phyloP scores from a whole-genome alignment of 2,888 invertebrate species.

The Ctenicera cuprea region DNA sequence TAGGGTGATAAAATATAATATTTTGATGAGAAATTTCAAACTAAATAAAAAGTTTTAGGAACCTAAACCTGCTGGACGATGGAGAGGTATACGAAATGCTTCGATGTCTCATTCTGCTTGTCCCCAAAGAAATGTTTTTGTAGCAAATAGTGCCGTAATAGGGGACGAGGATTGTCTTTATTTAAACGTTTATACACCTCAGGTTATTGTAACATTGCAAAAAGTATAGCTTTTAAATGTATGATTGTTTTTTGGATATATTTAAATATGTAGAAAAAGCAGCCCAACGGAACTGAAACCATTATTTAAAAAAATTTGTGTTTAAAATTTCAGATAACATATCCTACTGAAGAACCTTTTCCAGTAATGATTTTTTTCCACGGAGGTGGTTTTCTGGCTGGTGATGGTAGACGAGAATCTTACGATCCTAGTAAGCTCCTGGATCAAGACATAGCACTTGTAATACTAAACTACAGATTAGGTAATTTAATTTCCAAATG shows the following conservation, averaged over 20 bases:
- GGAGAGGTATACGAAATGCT: slow-evolving; percentile 80
- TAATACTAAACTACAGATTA: slow-evolving; percentile 57
- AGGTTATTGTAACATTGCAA: slow-evolving; percentile 64
- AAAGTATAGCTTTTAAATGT: no score
- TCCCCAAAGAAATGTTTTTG: slow-evolving; percentile 76
- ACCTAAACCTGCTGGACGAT: slow-evolving; percentile 78
- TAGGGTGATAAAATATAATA: slow-evolving; percentile 9
- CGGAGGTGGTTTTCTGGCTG: slow-evolving; percentile 83
- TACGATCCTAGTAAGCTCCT: slow-evolving; percentile 83
- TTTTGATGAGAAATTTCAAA: background rate
- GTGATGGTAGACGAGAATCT: slow-evolving; percentile 79
- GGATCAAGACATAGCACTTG: slow-evolving; percentile 82
- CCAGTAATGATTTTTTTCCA: slow-evolving; percentile 88
- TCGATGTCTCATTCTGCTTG: slow-evolving; percentile 81
- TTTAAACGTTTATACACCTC: slow-evolving; percentile 82
- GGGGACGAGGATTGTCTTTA: slow-evolving; percentile 91
- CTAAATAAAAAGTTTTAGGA: slow-evolving; percentile 71
- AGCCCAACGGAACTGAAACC: no score
- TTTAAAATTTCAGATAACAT: background rate
- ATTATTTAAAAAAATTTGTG: no score
- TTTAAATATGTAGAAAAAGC: no score
- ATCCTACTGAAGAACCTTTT: slow-evolving; percentile 56
- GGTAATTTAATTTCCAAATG: slow-evolving; percentile 39
- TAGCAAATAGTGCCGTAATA: slow-evolving; percentile 68
- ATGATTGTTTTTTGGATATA: no score